Conservation (phyloP, 2,113 vertebrate genomes). For the Accipiter cooperii region DNA sequence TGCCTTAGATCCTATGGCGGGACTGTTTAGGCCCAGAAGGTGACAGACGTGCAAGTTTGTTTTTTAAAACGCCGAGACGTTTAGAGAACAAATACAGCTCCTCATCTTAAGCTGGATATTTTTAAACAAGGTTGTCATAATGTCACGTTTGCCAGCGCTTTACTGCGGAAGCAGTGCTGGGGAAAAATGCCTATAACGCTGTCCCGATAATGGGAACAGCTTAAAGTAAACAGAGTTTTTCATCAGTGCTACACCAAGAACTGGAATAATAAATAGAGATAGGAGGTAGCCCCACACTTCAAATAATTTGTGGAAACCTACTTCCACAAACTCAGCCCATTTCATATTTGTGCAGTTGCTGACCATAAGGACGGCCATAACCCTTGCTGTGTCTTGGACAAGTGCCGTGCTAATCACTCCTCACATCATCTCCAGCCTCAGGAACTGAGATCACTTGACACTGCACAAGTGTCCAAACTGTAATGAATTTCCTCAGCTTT, state of each 20-base stretch:
- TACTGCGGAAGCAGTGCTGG: neutral
- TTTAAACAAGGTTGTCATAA: constrained; percentile 41
- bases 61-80: constrained; percentile 14
- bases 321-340: constrained; percentile 63
- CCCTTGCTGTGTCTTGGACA: constrained; percentile 70
- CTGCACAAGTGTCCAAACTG: constrained; percentile 52
- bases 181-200: neutral
- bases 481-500: constrained; percentile 52
- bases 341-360: constrained; percentile 80
- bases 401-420: constrained; percentile 66
- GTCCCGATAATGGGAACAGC: constrained; percentile 35
- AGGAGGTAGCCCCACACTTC: constrained; percentile 68
- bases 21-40: constrained; percentile 7
- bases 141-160: neutral
- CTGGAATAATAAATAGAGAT: constrained; percentile 77
- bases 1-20: neutral
- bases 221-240: constrained; percentile 68
- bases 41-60: constrained; percentile 9
- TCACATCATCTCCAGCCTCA: constrained; percentile 38
- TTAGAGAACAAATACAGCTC: constrained; percentile 30
- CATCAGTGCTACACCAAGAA: constrained; percentile 50
- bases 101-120: constrained; percentile 4
- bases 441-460: constrained; percentile 67
- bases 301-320: constrained; percentile 71
- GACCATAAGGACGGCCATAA: constrained; percentile 66